A percentile compares a stretch with the other conserved stretches of the same genome.
Evolutionary conservation across 2,888 invertebrate species (phyloP).

Genomic region (Ochropleura plecta): DNA sequence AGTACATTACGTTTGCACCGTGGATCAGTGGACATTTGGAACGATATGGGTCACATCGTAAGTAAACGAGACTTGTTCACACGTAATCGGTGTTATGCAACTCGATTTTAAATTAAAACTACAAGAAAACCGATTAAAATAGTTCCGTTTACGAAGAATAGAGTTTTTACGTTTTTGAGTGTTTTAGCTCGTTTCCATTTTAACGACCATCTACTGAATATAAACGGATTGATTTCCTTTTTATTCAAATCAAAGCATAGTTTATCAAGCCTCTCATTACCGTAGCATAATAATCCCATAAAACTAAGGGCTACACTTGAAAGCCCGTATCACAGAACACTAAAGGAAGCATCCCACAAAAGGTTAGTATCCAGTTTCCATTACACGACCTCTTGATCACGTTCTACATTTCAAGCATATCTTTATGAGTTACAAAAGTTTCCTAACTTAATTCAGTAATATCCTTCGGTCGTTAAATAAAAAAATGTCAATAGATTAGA

Average conservation of each 20-base stretch:
- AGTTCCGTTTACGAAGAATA: slow-evolving; percentile 9
- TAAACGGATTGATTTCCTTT: slow-evolving; percentile 5
- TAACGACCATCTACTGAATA: slow-evolving; percentile 17
- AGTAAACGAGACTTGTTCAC: slow-evolving; percentile 53
- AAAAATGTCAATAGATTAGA: slow-evolving; percentile 40
- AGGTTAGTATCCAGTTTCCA: slow-evolving; percentile 71
- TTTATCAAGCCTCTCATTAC: slow-evolving; percentile 22
- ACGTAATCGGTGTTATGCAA: slow-evolving; percentile 69
- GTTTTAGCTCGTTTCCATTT: slow-evolving; percentile 28
- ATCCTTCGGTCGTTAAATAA: slow-evolving; percentile 32
- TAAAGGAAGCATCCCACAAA: slow-evolving; percentile 75
- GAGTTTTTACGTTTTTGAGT: slow-evolving; percentile 10
- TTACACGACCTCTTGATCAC: slow-evolving; percentile 73
- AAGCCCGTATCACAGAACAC: slow-evolving; percentile 66
- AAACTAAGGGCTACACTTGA: slow-evolving; percentile 37
- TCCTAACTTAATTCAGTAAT: slow-evolving; percentile 20
- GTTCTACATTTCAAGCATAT: slow-evolving; percentile 55
- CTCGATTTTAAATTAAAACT: slow-evolving; percentile 38
- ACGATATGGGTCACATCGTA: slow-evolving; percentile 69
- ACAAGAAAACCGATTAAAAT: slow-evolving; percentile 22
- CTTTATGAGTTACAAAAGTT: slow-evolving; percentile 38
- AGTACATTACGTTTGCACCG: slow-evolving; percentile 64
- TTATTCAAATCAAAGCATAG: slow-evolving; percentile 22
- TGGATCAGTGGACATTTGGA: slow-evolving; percentile 70
- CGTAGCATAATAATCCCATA: slow-evolving; percentile 38